Percentiles rank a stretch among this genome's conserved stretches.
Conservation (phyloP, 2,888 invertebrate species). For the Melieria crassipennis region DNA sequence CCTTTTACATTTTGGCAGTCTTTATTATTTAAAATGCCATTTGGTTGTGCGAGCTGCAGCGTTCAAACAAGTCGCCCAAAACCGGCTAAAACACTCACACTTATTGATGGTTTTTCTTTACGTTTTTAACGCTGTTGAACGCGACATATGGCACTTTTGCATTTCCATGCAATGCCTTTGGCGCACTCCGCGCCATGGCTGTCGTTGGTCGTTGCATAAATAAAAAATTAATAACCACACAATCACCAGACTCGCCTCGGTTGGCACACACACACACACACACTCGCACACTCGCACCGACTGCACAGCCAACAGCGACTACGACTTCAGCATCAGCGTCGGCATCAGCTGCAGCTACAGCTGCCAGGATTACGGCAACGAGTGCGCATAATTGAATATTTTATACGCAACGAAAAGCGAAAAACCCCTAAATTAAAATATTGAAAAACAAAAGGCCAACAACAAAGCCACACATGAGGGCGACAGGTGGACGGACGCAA, state of each 20-base stretch:
- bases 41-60: too few species aligned
- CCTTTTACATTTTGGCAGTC: too few species aligned
- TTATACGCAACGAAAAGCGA: not conserved
- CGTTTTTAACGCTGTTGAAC: not conserved
- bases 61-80: too few species aligned
- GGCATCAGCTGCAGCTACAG: too few species aligned
- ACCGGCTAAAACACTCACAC: too few species aligned
- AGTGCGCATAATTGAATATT: constrained; percentile 25
- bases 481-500: not conserved
- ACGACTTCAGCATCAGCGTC: not conserved
- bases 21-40: too few species aligned
- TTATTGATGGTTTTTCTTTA: not conserved
- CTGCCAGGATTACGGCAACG: not conserved
- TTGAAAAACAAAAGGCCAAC: not conserved
- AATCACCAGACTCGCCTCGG: constrained; percentile 8
- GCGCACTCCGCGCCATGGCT: too few species aligned
- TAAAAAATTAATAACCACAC: constrained; percentile 23
- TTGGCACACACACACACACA: constrained; percentile 9
- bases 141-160: not conserved
- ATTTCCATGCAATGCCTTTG: not conserved
- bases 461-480: not conserved
- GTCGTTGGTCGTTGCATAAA: constrained; percentile 1
- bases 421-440: not conserved
- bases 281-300: too few species aligned
- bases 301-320: not conserved